Percentiles rank a stretch among this genome's conserved stretches.
phyloP scores from a whole-genome alignment of 1,140 invertebrate genomes.

The Drosophila mauritiana region DNA sequence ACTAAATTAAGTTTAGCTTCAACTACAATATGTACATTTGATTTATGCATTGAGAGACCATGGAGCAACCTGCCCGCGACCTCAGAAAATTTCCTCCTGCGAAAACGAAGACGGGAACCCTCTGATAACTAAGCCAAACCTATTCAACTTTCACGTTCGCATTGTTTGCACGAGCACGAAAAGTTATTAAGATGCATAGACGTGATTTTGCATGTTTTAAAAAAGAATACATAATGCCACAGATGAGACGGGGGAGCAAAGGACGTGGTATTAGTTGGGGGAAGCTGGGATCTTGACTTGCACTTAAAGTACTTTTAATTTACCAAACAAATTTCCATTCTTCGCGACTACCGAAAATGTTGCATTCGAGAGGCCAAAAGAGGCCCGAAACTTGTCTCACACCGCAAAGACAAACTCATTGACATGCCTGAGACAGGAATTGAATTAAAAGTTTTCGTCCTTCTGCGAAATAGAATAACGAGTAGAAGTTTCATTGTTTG shows the following conservation, averaged over 20 bases:
- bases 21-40: slow-evolving; percentile 65
- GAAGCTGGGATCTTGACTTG: slow-evolving; percentile 22
- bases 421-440: slow-evolving; percentile 75
- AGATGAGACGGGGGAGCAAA: slow-evolving; percentile 10
- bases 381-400: slow-evolving; percentile 6
- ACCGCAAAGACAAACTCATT: slow-evolving; percentile 48
- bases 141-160: slow-evolving; percentile 78
- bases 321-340: slow-evolving; percentile 60
- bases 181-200: slow-evolving; percentile 80
- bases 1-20: slow-evolving; percentile 56
- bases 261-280: slow-evolving; percentile 12
- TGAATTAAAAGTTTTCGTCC: slow-evolving; percentile 73
- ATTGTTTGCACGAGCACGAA: slow-evolving; percentile 78
- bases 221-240: slow-evolving; percentile 60
- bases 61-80: slow-evolving; percentile 2
- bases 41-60: slow-evolving; percentile 57
- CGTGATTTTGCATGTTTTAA: slow-evolving; percentile 77
- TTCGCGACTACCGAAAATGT: slow-evolving; percentile 37
- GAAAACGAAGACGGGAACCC: slow-evolving; percentile 28
- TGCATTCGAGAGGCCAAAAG: slow-evolving; percentile 38
- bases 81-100: neutral
- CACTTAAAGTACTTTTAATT: slow-evolving; percentile 65
- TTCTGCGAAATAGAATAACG: slow-evolving; percentile 43
- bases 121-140: slow-evolving; percentile 67
- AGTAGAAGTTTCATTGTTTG: slow-evolving; percentile 52